Conservation (phyloP, 2,888 invertebrate genomes). For the Sturmia bella region DNA sequence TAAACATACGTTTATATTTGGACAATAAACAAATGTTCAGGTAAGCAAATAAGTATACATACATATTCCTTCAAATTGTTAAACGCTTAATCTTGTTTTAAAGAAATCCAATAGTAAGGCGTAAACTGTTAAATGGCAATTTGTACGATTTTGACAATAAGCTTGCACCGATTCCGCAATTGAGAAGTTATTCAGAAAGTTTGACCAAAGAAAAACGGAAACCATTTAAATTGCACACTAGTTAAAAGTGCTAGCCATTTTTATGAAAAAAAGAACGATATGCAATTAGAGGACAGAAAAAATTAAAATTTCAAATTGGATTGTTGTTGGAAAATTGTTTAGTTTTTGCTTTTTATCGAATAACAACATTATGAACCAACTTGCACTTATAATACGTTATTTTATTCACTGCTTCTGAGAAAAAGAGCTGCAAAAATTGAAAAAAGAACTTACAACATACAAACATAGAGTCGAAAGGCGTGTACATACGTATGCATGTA, state of each 20-base stretch:
- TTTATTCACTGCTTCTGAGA: too few relatives aligned
- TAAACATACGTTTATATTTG: constrained; percentile 62
- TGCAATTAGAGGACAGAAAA: too few relatives aligned
- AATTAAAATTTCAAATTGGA: too few relatives aligned
- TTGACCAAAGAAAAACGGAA: background rate
- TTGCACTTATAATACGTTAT: too few relatives aligned
- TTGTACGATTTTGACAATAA: constrained; percentile 76
- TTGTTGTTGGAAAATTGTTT: too few relatives aligned
- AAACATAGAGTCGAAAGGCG: background rate
- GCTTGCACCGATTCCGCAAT: constrained; percentile 75
- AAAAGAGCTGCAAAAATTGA: too few relatives aligned
- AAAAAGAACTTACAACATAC: too few relatives aligned
- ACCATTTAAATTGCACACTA: background rate
- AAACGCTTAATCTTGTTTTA: background rate
- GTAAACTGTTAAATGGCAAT: constrained; percentile 75
- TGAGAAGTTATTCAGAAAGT: constrained; percentile 70
- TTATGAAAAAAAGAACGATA: too few relatives aligned
- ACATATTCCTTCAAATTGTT: background rate
- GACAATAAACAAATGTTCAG: constrained; percentile 56
- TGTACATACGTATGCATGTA: background rate
- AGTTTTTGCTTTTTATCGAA: too few relatives aligned
- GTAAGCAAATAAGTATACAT: constrained; percentile 13
- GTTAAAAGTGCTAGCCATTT: background rate
- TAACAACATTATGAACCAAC: too few relatives aligned
- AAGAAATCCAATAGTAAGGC: constrained; percentile 72